These are phyloP conservation scores for Piprites chloris DNA, from an alignment of 2,113 vertebrate species.

Conservation along the genomic window DNA sequence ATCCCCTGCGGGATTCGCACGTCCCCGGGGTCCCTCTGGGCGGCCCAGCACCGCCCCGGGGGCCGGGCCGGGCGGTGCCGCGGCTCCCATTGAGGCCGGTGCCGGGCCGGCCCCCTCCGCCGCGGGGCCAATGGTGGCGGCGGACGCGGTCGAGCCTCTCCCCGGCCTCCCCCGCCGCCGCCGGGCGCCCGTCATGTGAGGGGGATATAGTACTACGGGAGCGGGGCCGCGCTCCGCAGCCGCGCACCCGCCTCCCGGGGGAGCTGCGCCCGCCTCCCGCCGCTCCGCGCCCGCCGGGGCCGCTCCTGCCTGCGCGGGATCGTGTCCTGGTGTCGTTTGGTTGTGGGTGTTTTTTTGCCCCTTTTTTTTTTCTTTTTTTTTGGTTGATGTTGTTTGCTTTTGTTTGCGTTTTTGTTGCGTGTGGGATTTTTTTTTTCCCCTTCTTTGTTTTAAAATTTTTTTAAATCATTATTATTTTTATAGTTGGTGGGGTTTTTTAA, in stretches of 20 bases:
- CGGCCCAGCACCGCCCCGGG: not conserved
- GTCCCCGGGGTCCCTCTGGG: not conserved
- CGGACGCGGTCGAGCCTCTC: conserved; percentile 87
- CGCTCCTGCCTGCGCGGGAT: not conserved
- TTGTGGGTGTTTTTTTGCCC: not conserved
- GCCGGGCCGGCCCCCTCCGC: conserved; percentile 57
- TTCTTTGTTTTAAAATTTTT: not conserved
- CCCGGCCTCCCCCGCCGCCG: conserved; percentile 74
- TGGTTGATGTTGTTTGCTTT: not conserved
- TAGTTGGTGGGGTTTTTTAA: no score
- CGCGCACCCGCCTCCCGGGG: conserved; percentile 73
- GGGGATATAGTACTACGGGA: conserved; percentile 74
- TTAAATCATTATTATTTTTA: not conserved
- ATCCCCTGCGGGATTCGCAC: not conserved
- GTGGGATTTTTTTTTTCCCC: not conserved
- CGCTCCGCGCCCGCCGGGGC: not conserved
- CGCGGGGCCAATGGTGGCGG: conserved; percentile 74
- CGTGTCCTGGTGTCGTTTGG: no score
- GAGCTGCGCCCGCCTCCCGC: not conserved
- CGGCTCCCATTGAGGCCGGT: conserved; percentile 67
- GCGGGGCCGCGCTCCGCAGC: conserved; percentile 54
- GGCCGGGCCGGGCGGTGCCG: not conserved
- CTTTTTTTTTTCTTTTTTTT: no score
- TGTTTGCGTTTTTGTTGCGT: not conserved
- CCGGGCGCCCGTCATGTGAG: conserved; percentile 75